Evolutionary conservation across 2,888 invertebrate species (phyloP).

Genomic region (Sabellastarte sp.): DNA sequence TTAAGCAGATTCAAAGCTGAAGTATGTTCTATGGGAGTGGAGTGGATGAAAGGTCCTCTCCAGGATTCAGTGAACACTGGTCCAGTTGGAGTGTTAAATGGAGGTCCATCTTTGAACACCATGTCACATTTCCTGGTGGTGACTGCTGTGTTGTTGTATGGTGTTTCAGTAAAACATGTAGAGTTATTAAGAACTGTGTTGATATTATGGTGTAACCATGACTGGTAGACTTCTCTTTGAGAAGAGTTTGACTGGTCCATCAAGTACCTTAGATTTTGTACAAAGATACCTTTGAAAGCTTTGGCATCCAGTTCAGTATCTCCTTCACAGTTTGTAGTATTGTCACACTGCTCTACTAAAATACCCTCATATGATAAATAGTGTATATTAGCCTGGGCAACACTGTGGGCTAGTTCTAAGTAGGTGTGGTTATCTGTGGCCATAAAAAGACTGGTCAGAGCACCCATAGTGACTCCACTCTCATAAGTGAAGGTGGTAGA

Average conservation of each 20-base stretch:
- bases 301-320: slow-evolving; percentile 33
- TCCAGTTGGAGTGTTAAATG: not conserved
- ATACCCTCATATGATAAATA: slow-evolving; percentile 30
- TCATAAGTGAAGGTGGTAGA: not conserved
- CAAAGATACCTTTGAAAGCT: slow-evolving; percentile 31
- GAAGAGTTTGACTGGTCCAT: not conserved
- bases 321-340: slow-evolving; percentile 21
- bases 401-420: not conserved
- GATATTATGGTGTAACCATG: not conserved
- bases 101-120: not conserved
- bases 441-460: not conserved
- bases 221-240: not conserved
- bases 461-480: slow-evolving; percentile 1
- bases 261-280: not conserved
- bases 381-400: slow-evolving; percentile 23
- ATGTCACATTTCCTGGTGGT: not conserved
- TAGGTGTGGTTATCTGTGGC: not conserved
- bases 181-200: not conserved
- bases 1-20: not conserved
- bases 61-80: slow-evolving; percentile 1
- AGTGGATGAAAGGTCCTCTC: not conserved
- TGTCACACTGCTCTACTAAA: slow-evolving; percentile 31
- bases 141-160: slow-evolving; percentile 12
- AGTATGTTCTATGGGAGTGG: not conserved
- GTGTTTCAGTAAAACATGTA: slow-evolving; percentile 19